Evolutionary conservation across 2,113 vertebrate genomes (phyloP), one percentile per base, ranked within the genome.

Genomic region (Calonectris borealis): DNA sequence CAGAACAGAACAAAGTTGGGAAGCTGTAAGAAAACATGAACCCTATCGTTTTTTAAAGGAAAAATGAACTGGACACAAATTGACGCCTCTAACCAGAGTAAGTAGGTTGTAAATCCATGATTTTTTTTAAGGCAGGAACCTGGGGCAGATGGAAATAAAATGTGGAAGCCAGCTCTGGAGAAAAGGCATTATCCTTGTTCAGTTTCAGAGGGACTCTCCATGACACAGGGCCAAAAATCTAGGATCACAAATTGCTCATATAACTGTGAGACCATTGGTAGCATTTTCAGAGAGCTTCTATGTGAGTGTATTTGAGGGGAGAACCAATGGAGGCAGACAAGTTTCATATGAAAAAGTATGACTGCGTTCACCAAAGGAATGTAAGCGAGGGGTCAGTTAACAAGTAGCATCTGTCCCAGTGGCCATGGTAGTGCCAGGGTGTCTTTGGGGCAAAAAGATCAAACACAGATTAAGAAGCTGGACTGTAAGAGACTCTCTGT

Each of bases 11-110:
- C 54, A 76, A 95, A 95, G 86, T 93, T 93, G 87, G 68, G 51
- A 95, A 95, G 83, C 91, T 94, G 92, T 94, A 96, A 95, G 84
- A 97, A 97, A 97, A 96, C 64, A 95, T 32, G 81, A 96, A 95
- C 90, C 22, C 29, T 93, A 14, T 89, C 36, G 4, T 48, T 86
- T 93, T 90, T 85, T 44, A 78, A 93, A 68, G n/a, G 24, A 78
- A 90, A 91, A 94, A 88, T 51, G 18, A 73, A 57, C 88, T 86
- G 94, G 92, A 97, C 92, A 81, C 57, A 92, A 83, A 72, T 16
- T 60, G 78, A 76, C 64, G 77, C 22, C 32, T 64, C 17, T 72
- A 87, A 55, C 32, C 60, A 86, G 52, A 90, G 71, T n/a, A 90
- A 76, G 25, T 31, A 82, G 20, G 5, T 38, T 66, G 31, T 24